Evolutionary conservation across 2,888 invertebrate species (phyloP), one percentile per base, ranked within the genome.

Genomic region (Agrochola litura): DNA sequence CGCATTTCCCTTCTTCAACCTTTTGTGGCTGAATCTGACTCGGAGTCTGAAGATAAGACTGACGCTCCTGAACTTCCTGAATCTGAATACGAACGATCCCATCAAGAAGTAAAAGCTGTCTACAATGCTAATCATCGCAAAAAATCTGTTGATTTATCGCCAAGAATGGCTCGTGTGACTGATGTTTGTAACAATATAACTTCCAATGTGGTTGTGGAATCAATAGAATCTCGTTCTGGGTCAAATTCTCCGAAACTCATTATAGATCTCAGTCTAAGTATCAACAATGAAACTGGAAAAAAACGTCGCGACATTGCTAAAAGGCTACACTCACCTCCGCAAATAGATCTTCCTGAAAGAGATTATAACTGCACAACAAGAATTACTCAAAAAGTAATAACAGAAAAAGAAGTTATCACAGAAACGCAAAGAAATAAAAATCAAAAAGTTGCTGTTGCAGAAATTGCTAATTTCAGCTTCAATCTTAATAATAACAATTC

Each of bases 1-100:
- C 95, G 97, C 71, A 95, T 98, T 79, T 87, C 91, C 10, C 93
- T 95, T 73, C 93, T 97, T 2, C 93, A 95, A 84, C 94, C 96
- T 1, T 94, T 95, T 79, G 87, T 95, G 2, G 66, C 82, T 43
- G 92, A 93, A 6, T 92, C 87, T 83, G 94, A 94, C 43, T 88
- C 92, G 0, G 94, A 94, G 4, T 89, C 91, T 63, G 93, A 92
- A 66, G 94, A 94, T 56, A 89, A 83, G 66, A 91, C 91, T 58
- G 94, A 96, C 88, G 94, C 94, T 37, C 93, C 95, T 1, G 95
- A 95, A 58, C 88, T 95, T 16, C 92, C 93, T 22, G 95, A 95
- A 79, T 91, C 85, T 73, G 93, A 94, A 85, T 91, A 87, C 87
- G 92, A 91, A 74, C n/a, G 89, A 22, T 81, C 89, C 19, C 73